A percentile compares a stretch with the other conserved stretches of the same genome.
These are phyloP conservation scores for Ooceraea biroi DNA, from an alignment of 1,140 invertebrate species.

Conservation along the genomic window DNA sequence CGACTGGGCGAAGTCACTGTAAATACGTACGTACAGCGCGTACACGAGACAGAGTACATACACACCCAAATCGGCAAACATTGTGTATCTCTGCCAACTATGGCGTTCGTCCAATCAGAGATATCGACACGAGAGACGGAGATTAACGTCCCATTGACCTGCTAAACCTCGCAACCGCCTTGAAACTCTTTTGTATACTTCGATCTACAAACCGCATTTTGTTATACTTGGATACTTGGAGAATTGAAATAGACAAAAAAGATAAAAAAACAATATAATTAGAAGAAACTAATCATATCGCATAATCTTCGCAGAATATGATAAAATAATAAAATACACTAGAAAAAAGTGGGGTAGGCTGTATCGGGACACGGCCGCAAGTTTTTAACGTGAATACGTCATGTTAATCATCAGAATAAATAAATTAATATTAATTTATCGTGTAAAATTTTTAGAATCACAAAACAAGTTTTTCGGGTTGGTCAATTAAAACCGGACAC, in stretches of 20 bases:
- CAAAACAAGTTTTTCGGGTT: too few species aligned
- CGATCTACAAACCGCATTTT: too few species aligned
- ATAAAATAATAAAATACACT: too few species aligned
- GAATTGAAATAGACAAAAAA: not conserved
- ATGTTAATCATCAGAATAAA: too few species aligned
- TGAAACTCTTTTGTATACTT: conserved; percentile 4
- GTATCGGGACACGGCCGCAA: too few species aligned
- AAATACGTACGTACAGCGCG: conserved; percentile 62
- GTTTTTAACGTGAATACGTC: too few species aligned
- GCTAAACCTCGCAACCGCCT: conserved; percentile 59
- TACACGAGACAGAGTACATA: conserved; percentile 36
- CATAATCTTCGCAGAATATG: too few species aligned
- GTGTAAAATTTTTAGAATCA: too few species aligned
- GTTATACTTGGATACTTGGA: too few species aligned
- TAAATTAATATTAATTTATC: too few species aligned
- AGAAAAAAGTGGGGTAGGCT: too few species aligned
- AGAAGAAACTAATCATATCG: not conserved
- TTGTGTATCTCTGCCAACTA: conserved; percentile 11
- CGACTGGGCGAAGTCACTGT: conserved; percentile 58
- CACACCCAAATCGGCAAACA: conserved; percentile 40
- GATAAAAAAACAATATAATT: not conserved
- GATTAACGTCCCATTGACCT: conserved; percentile 55
- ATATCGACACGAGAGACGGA: conserved; percentile 37
- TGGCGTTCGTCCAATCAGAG: conserved; percentile 52
- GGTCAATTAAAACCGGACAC: too few species aligned